Conservation (phyloP, 2,113 vertebrate genomes). For the Epinephelus lanceolatus region DNA sequence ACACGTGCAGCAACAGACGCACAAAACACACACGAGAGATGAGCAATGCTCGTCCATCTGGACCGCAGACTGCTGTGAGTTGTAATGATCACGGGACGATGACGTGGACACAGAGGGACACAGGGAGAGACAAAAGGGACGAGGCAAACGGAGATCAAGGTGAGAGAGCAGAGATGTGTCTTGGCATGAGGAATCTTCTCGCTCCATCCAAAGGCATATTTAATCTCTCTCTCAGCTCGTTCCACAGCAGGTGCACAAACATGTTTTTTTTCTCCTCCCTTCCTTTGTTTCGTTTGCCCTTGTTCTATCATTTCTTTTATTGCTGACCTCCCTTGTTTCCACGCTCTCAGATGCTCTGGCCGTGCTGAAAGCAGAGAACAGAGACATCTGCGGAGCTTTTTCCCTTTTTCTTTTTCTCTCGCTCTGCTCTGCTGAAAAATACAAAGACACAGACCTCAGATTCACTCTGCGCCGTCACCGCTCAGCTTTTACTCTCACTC, state of each 20-base stretch:
- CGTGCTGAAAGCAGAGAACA: constrained; percentile 7
- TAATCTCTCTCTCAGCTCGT: constrained; percentile 14
- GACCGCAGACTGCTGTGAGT: constrained; percentile 48
- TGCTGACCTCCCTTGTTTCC: constrained; percentile 38
- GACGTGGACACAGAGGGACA: not conserved
- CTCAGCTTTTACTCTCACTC: constrained; percentile 12
- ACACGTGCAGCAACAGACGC: constrained; percentile 42
- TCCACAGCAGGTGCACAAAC: constrained; percentile 51
- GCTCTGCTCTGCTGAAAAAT: constrained; percentile 52
- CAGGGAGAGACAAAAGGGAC: not conserved
- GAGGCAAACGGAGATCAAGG: constrained; percentile 6
- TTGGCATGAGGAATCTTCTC: constrained; percentile 26
- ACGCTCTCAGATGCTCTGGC: constrained; percentile 9
- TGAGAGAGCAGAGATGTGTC: constrained; percentile 13
- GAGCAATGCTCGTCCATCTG: constrained; percentile 69
- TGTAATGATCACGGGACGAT: constrained; percentile 25
- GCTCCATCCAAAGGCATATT: constrained; percentile 8
- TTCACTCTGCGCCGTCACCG: constrained; percentile 1
- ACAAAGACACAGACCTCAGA: constrained; percentile 39
- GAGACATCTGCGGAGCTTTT: constrained; percentile 18
- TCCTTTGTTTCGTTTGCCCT: not conserved
- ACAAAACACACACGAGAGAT: constrained; percentile 33
- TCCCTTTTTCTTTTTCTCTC: not conserved
- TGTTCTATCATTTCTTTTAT: constrained; percentile 32
- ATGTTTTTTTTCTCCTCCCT: not conserved